Base-by-base conservation (phyloP, 2,113 vertebrate species). In the Pipra filicauda region DNA sequence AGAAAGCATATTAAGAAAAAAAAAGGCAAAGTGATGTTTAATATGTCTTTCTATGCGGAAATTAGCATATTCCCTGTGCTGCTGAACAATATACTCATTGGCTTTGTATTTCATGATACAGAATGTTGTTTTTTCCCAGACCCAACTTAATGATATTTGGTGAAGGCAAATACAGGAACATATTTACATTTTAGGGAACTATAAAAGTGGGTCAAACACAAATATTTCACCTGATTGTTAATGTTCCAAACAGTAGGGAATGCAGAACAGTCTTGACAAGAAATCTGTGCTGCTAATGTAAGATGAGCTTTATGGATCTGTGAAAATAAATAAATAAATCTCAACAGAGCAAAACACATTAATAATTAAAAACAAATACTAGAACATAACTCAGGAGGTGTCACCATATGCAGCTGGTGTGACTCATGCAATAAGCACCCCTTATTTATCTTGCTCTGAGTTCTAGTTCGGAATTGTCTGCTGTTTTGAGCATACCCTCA, bases 341-440 rank as follows among this genome's bases (percentile, higher is more conserved):
- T 55, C 7, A 51, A 48, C 83, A 84, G 57, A 80, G 61, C 14
- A 92, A 93, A 95, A 70, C 44, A 66, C 4, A 65, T 96, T 84
- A 96, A 91, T 93, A 94, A 92, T 94, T 88, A 75, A 97, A 93
- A 95, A 8, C 48, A 88, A 95, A 75, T 77, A 52, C 18, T 57
- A 65, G 39, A 80, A 58, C 28, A 72, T 78, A 94, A 65, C n/a
- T 84, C 79, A 71, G 44, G n/a, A 81, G 28, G 19, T 61, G 76
- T 64, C 85, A 83, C 23, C 49, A 64, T 57, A 44, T 81, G 43
- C 57, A 92, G 52, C 15, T 46, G 57, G 10, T 78, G 39, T 75
- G 65, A 85, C 22, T 95, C 20, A 20, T 72, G 65, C 64, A 80
- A 37, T 70, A 88, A 71, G 26, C 6, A n/a, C 11, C 27, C 15